Percentiles rank a stretch among this genome's conserved stretches.
Evolutionary conservation across 1,140 invertebrate species (phyloP).

Genomic region (Heliothis virescens): DNA sequence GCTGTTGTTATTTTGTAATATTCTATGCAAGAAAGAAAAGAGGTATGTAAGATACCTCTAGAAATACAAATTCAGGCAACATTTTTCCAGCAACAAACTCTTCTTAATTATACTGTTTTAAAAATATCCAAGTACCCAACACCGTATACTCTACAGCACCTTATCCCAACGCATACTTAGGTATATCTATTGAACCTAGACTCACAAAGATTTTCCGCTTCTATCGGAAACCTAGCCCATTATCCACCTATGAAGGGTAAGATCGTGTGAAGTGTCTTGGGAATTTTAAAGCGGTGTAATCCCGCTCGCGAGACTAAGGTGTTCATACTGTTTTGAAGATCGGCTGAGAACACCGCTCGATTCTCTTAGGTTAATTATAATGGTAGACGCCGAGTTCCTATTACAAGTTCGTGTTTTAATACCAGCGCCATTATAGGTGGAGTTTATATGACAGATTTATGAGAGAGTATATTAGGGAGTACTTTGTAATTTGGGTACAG

Average conservation of each 20-base stretch:
- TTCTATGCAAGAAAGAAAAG: no score
- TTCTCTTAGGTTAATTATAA: slow-evolving; percentile 34
- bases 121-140: no score
- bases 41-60: no score
- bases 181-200: background rate
- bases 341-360: background rate
- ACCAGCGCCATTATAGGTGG: background rate
- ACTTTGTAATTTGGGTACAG: slow-evolving; percentile 5
- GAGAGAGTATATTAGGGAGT: background rate
- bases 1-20: no score
- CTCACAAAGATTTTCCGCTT: slow-evolving; percentile 24
- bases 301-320: background rate
- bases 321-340: slow-evolving; percentile 21
- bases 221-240: slow-evolving; percentile 6
- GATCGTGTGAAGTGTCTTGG: slow-evolving; percentile 45
- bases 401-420: background rate
- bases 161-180: no score
- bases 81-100: no score
- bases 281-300: slow-evolving; percentile 53
- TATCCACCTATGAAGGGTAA: slow-evolving; percentile 40
- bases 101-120: no score
- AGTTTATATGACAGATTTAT: slow-evolving; percentile 16
- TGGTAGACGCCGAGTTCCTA: slow-evolving; percentile 9
- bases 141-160: no score
- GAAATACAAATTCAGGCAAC: no score